Base-by-base conservation (phyloP, 2,113 vertebrate species). In the Choloepus hoffmanni region DNA sequence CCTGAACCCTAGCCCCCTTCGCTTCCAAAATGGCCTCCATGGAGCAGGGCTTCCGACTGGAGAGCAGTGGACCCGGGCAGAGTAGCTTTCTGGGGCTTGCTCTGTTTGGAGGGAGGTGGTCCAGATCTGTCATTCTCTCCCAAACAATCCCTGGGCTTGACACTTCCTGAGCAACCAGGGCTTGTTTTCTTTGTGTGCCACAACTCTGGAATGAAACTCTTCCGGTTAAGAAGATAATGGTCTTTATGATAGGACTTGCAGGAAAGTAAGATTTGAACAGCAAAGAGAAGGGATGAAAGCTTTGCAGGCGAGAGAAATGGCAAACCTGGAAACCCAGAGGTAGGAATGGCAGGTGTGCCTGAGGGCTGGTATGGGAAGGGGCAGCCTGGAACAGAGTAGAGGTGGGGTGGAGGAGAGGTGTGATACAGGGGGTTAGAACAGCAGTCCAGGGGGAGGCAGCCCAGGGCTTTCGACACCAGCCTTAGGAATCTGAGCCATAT, bases 211-310 rank as follows among this genome's bases (percentile, higher is more conserved):
- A 92, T 36, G 58, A 33, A 72, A 81, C 60, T 88, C 50, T 92
- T 96, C 83, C 68, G 45, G 88, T 62, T 19, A 33, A 78, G 81
- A 83, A 70, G 78, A 92, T 85, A 40, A 1, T 68, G 40, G 89
- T 40, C 23, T 74, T 95, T 33, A 23, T 36, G 73, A 82, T 60
- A 4, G 90, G 6, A 5, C 55, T 60, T 68, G 50, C 14, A 4
- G 16, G 60, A 50, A 53, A 81, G 33, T 65, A 63, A 67, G 68
- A 84, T 74, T n/a, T 33, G 24, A 67, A 13, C 3, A 50, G 55
- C 53, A 21, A 24, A 16, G 36, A 73, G 40, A 12, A 85, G 85
- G 23, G 81, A n/a, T 19, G 8, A 21, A 13, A 15, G 14, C 67
- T 72, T 50, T 65, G 45, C 45, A 43, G 68, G 23, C 30, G 36